Base-by-base conservation (phyloP, 2,888 invertebrate species). In the Orthosia gracilis region DNA sequence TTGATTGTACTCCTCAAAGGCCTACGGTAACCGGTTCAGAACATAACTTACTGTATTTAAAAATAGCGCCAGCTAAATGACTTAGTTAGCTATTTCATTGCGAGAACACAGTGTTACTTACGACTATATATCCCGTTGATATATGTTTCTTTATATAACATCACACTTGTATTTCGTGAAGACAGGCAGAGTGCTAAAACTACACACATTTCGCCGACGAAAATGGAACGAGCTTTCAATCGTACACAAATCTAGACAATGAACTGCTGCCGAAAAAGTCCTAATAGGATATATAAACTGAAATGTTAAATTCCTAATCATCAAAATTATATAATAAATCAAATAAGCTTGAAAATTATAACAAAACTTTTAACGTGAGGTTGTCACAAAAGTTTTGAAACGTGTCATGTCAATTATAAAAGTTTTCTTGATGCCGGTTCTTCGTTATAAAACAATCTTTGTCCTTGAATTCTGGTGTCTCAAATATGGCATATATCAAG, bases 41-140 rank as follows among this genome's bases (percentile, higher is more conserved):
- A 68, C 54, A 81, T 82, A 81, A 68, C 83, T 54, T 74, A 57
- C 57, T 65, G 78, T 68, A 54, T 78, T 78, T 83, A 83, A 81
- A 81, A 82, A 81, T 81, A 81, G 78, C 77, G 13, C n/a, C 54
- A 63, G 63, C 26, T 73, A 67, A 70, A 82, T 69, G 45, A 78
- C 59, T 52, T 69, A 65, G 50, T 70, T 76, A n/a, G 78, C 26
- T n/a, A 50, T 52, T 61, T 73, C 63, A n/a, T 47, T 57, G 67
- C 5, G 5, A 70, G 55, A 61, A 64, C 26, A 76, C 63, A 61
- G 61, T 66, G 40, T 40, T 65, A 47, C 9, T 17, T 15, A 49
- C 21, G 2, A 62, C 47, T 15, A 23, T 55, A 23, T 23, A 52
- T 21, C 7, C n/a, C 15, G 13, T 3, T 17, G 1, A 11, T 45